Base-by-base conservation (phyloP, 92 coral and sea anemone species). In the Plumapathes pennacea region DNA sequence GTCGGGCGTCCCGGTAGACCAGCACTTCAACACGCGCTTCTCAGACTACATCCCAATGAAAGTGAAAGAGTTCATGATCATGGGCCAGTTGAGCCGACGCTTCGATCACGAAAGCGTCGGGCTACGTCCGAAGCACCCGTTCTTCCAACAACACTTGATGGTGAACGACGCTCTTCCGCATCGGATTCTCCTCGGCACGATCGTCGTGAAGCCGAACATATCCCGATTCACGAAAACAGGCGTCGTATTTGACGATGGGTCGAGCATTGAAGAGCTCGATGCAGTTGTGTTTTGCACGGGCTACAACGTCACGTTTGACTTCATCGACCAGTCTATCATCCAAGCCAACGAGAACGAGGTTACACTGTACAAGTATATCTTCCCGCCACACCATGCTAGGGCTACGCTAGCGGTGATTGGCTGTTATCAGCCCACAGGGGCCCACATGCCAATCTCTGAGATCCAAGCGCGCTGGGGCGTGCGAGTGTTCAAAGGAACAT, bases 271-370 rank as follows among this genome's bases (percentile, higher is more conserved):
- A 3, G 45, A 71, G 11, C 50, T 91, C 24, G 96, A 91, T 79
- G 92, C 57, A 23, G 91, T 91, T 31, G 67, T 91, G 6, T 88
- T 91, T 64, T 83, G 91, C 64, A 91, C 97, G 2, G 97, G 97
- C 0, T 91, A 91, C 46, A 74, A 83, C 40, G 76, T 91, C 61
- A 81, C 88, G 1, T 91, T 87, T 50, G 69, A 67, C 8, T 83
- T 62, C 40, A 50, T 91, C 15, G 97, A 91, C 24, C 81, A 78
- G 32, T 77, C 95, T 2, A 45, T 78, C 47, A 53, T 87, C 18
- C 59, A 77, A 41, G 83, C 80, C 17, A 25, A 55, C 10, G 46
- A 73, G 7, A 91, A 91, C 70, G 57, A 74, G 15, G 97, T 91
- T 14, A 68, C 71, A 25, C 61, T 91, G 64, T 91, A 91, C 77